phyloP scores from a whole-genome alignment of 1,140 invertebrate genomes.

The Nymphalis io region DNA sequence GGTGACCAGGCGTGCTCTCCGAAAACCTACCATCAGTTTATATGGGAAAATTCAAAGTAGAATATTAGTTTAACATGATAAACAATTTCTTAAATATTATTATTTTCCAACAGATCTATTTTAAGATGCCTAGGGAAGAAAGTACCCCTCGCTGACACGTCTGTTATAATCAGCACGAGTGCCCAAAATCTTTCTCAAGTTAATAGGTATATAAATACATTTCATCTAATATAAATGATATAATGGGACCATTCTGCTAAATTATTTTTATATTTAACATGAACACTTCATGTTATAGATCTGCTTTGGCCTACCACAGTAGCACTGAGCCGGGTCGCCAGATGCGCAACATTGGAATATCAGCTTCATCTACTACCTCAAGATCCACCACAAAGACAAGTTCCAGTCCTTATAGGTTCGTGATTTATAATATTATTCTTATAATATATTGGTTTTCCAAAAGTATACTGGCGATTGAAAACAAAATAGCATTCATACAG shows the following conservation, averaged over 20 bases:
- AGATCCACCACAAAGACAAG: constrained; percentile 96
- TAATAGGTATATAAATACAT: constrained; percentile 70
- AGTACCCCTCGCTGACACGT: constrained; percentile 88
- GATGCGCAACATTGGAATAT: constrained; percentile 92
- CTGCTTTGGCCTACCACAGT: constrained; percentile 91
- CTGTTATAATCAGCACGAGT: constrained; percentile 86
- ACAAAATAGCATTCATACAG: too few relatives aligned
- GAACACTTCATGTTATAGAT: constrained; percentile 76
- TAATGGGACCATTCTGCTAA: neutral
- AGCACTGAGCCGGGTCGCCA: constrained; percentile 76
- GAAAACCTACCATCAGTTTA: too few relatives aligned
- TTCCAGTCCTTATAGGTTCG: constrained; percentile 91
- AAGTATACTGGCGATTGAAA: neutral
- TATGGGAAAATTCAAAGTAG: too few relatives aligned
- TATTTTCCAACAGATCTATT: constrained; percentile 84
- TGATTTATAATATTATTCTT: neutral
- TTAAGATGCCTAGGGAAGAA: constrained; percentile 91
- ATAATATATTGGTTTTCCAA: neutral
- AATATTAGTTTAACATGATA: too few relatives aligned
- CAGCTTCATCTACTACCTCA: constrained; percentile 96
- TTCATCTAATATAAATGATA: neutral
- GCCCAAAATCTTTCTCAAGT: constrained; percentile 86
- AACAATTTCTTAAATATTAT: too few relatives aligned
- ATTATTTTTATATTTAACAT: neutral
- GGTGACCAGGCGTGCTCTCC: too few relatives aligned